These are phyloP conservation scores for Cylas formicarius DNA, from an alignment of 1,140 invertebrate genomes.

Conservation along the genomic window DNA sequence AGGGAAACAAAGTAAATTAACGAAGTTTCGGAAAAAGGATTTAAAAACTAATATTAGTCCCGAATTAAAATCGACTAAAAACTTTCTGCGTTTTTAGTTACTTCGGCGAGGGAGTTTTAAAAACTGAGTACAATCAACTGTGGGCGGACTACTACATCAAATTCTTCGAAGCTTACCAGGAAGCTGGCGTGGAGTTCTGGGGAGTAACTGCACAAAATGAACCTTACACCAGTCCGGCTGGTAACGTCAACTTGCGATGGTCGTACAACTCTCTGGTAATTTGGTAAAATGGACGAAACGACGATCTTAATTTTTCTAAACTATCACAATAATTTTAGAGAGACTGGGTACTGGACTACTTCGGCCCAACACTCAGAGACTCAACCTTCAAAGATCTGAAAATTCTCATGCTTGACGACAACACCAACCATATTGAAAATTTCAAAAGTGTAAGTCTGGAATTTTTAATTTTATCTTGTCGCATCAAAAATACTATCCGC, in stretches of 20 bases:
- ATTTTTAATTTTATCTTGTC: no score
- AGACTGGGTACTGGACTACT: conserved; percentile 57
- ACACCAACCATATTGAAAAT: no score
- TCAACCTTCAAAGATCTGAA: conserved; percentile 50
- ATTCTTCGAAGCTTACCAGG: conserved; percentile 38
- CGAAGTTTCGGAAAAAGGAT: no score
- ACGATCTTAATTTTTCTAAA: conserved; percentile 36
- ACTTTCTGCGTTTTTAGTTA: no score
- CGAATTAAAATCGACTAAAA: no score
- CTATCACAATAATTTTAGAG: conserved; percentile 37
- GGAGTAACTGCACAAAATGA: conserved; percentile 41
- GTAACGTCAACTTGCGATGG: conserved; percentile 32
- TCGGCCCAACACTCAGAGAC: conserved; percentile 58
- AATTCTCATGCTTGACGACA: conserved; percentile 70
- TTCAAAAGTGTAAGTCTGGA: no score
- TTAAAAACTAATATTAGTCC: no score
- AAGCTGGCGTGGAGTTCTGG: conserved; percentile 36
- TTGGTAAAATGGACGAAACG: conserved; percentile 49
- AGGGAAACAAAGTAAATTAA: no score
- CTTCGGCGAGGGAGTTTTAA: no score
- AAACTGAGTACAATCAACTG: conserved; percentile 36
- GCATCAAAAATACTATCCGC: conserved; percentile 55
- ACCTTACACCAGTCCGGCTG: conserved; percentile 20
- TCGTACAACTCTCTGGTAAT: conserved; percentile 57
- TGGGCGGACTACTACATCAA: conserved; percentile 34